Conservation (phyloP, 2,888 invertebrate genomes). For the Dynastes hyllus region DNA sequence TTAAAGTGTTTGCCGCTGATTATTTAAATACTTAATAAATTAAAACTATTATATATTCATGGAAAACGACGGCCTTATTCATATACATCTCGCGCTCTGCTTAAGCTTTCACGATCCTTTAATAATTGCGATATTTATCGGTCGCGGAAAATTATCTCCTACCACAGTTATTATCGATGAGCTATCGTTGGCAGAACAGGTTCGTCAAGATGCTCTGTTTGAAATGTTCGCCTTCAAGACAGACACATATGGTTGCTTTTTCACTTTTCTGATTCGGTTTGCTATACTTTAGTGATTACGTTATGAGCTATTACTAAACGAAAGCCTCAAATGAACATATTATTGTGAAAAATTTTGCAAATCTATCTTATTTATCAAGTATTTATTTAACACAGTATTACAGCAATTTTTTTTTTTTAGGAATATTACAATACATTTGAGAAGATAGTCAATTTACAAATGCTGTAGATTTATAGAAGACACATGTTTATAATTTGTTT, state of each 20-base stretch:
- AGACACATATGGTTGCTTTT: conserved; percentile 9
- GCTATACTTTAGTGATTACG: not conserved
- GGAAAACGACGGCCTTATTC: conserved; percentile 45
- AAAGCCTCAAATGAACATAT: too few species aligned
- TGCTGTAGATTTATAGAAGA: too few species aligned
- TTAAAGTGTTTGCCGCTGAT: conserved; percentile 54
- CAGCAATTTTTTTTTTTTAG: too few species aligned
- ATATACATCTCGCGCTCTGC: not conserved
- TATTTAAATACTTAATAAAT: conserved; percentile 55
- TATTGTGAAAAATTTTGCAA: too few species aligned
- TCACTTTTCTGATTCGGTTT: conserved; percentile 8
- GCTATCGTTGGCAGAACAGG: conserved; percentile 36
- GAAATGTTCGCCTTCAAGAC: conserved; percentile 17
- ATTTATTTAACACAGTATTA: too few species aligned
- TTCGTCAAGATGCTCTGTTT: conserved; percentile 29
- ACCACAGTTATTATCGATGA: conserved; percentile 49
- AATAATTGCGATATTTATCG: conserved; percentile 53
- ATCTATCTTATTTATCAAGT: too few species aligned
- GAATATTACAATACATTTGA: too few species aligned
- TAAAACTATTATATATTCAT: conserved; percentile 55
- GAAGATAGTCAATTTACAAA: too few species aligned
- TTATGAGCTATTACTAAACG: not conserved
- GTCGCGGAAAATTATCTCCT: conserved; percentile 46
- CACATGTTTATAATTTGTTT: too few species aligned
- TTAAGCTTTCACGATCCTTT: conserved; percentile 21